Evolutionary conservation across 2,113 vertebrate species (phyloP).

Genomic region (Lepisosteus oculatus): DNA sequence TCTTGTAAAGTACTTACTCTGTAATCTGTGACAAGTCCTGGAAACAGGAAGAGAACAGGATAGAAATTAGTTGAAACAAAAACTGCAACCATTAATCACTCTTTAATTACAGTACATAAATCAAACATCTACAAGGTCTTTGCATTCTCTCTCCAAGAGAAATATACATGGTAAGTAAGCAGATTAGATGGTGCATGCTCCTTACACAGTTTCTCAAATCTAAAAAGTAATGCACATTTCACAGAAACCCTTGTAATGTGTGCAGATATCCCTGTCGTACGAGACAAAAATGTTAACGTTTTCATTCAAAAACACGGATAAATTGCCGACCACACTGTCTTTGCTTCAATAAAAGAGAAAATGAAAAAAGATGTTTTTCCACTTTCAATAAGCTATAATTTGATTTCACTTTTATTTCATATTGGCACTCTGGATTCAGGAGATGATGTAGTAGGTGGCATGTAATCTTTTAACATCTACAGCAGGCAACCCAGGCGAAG

Average conservation of each 20-base stretch:
- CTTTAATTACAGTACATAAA: neutral
- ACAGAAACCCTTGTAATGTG: too few species aligned
- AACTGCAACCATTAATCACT: neutral
- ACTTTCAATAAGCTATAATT: conserved; percentile 57
- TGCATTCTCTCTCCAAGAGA: too few species aligned
- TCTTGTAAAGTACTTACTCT: conserved; percentile 71
- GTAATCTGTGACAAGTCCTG: conserved; percentile 92
- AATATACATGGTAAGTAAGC: too few species aligned
- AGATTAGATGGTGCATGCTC: too few species aligned
- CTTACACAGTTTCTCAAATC: too few species aligned
- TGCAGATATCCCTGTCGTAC: too few species aligned
- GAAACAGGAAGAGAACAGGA: conserved; percentile 37
- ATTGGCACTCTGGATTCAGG: conserved; percentile 30
- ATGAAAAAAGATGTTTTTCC: too few species aligned
- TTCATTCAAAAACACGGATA: neutral
- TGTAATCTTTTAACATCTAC: neutral
- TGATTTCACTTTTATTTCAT: conserved; percentile 41
- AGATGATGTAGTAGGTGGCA: conserved; percentile 32
- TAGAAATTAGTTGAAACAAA: neutral
- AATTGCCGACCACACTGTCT: neutral
- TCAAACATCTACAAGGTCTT: too few species aligned
- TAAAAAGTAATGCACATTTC: too few species aligned
- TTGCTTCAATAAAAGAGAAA: neutral
- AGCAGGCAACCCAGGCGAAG: neutral
- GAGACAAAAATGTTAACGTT: too few species aligned